These are phyloP conservation scores for Lonchura striata DNA, from an alignment of 2,113 vertebrate genomes.

Conservation along the genomic window DNA sequence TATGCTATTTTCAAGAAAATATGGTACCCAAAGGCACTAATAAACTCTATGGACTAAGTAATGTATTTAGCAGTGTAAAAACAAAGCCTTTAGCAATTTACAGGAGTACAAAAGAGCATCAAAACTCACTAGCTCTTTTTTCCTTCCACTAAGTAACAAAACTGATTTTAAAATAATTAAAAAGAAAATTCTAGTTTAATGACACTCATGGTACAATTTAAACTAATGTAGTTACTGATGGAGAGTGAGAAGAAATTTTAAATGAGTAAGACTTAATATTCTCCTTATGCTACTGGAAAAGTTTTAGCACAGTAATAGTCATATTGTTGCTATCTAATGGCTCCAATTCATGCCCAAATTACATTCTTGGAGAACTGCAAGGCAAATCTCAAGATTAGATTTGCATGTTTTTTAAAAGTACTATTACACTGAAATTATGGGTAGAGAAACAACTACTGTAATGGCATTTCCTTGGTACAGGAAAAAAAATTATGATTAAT, in stretches of 20 bases:
- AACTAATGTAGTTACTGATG: not conserved
- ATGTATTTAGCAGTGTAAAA: slow-evolving; percentile 23
- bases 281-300: not conserved
- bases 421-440: not conserved
- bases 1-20: slow-evolving; percentile 46
- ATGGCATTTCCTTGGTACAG: not conserved
- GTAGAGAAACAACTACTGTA: not conserved
- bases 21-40: slow-evolving; percentile 50
- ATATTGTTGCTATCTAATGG: not conserved
- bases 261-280: not conserved
- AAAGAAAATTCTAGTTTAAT: not conserved
- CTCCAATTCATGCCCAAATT: not conserved
- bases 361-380: not conserved
- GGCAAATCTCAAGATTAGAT: not conserved
- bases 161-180: not conserved
- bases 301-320: not conserved
- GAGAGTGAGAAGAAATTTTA: not conserved
- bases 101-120: not conserved
- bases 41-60: slow-evolving; percentile 14
- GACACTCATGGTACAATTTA: not conserved
- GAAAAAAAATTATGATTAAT: not conserved
- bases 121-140: not conserved
- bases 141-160: not conserved
- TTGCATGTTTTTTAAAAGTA: not conserved
- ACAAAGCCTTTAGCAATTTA: slow-evolving; percentile 18